Evolutionary conservation across 2,797 vertebrate genomes (phyloP).

Genomic region (Chelon labrosus): DNA sequence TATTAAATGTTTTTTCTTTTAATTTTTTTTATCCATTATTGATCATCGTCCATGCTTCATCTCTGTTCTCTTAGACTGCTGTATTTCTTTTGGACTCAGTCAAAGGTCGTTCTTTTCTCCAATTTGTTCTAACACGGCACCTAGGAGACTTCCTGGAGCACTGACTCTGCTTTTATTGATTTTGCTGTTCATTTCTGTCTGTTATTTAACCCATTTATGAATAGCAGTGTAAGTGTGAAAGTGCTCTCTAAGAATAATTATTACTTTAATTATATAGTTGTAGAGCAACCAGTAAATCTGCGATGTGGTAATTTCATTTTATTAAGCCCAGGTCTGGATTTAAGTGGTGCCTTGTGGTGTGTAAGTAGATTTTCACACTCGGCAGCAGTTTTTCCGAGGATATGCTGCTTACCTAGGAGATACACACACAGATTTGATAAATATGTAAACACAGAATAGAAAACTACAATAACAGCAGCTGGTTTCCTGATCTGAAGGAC

Average conservation of each 20-base stretch:
- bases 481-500: background rate
- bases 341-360: conserved; percentile 21
- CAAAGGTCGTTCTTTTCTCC: conserved; percentile 39
- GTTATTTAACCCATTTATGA: conserved; percentile 13
- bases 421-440: conserved; percentile 18
- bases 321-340: conserved; percentile 12
- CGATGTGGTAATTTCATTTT: conserved; percentile 13
- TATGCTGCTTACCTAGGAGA: conserved; percentile 24
- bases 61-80: conserved; percentile 18
- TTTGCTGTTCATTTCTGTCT: conserved; percentile 29
- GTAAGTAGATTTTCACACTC: conserved; percentile 31
- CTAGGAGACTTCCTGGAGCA: conserved; percentile 38
- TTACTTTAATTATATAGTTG: conserved; percentile 31
- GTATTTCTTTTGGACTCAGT: conserved; percentile 20
- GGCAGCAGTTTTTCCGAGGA: background rate
- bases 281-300: conserved; percentile 21
- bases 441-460: conserved; percentile 18
- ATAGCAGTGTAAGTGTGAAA: conserved; percentile 5
- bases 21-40: conserved; percentile 33
- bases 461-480: background rate
- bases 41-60: conserved; percentile 30
- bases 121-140: conserved; percentile 57
- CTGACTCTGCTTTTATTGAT: conserved; percentile 57
- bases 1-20: conserved; percentile 2
- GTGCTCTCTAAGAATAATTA: conserved; percentile 7